Percentiles rank a stretch among this genome's conserved stretches.
Conservation (phyloP, 1,140 invertebrate genomes). For the Bombus breviceps region DNA sequence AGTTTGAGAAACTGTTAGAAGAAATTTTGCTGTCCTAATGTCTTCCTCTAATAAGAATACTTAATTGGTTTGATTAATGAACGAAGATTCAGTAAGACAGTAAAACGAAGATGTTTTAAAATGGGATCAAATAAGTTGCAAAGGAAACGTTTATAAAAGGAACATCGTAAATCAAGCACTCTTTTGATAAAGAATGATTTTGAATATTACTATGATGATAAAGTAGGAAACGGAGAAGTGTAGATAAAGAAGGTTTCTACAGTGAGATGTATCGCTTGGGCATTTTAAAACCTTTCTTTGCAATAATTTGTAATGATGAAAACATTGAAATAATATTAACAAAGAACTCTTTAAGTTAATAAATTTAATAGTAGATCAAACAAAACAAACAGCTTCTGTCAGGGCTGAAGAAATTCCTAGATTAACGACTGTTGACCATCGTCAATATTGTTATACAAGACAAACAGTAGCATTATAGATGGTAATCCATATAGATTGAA, state of each 20-base stretch:
- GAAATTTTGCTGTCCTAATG: background rate
- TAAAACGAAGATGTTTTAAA: background rate
- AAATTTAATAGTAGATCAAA: background rate
- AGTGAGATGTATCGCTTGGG: background rate
- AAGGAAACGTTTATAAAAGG: background rate
- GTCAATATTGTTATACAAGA: background rate
- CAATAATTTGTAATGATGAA: background rate
- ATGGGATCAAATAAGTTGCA: background rate
- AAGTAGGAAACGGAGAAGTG: background rate
- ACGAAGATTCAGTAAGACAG: background rate
- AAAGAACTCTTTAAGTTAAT: background rate
- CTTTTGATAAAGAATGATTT: conserved; percentile 13
- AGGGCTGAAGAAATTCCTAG: background rate
- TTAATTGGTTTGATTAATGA: no score
- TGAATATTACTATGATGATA: conserved; percentile 13
- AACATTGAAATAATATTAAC: background rate
- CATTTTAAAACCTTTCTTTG: background rate
- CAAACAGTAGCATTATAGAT: no score
- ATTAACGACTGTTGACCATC: background rate
- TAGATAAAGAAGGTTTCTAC: conserved; percentile 15
- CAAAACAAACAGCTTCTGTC: background rate
- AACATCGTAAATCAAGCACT: conserved; percentile 27
- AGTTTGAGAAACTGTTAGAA: no score
- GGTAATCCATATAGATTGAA: no score
- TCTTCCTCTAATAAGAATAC: background rate